Evolutionary conservation across 2,113 vertebrate genomes (phyloP), one percentile per base, ranked within the genome.

Genomic region (Oncorhynchus gorbuscha): DNA sequence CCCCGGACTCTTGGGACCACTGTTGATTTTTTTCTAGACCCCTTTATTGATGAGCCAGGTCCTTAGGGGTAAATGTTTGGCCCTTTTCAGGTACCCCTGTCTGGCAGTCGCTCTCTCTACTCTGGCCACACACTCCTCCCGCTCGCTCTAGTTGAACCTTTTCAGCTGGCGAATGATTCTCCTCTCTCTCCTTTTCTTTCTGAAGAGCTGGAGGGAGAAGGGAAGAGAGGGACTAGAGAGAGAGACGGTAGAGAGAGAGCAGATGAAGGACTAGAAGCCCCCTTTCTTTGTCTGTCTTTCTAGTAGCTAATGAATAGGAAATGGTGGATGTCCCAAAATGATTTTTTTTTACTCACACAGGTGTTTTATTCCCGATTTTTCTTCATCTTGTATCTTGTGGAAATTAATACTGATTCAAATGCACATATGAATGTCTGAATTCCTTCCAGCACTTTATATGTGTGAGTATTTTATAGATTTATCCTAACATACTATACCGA

Each of bases 1-100:
- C 91, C 87, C 86, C 69, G 85, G 73, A 86, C 92, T 91, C 91
- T 90, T 62, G 67, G 88, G 77, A 88, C 88, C 88, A 75, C 90
- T 92, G 89, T 90, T 89, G 87, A 77, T 83, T 84, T 84, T 84
- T 70, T 30, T 18, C 51, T 18, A 55, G 18, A 14, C 55, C 72
- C 72, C 45, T 61, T 88, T 89, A 92, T 88, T 79, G 86, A 84
- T 45, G 71, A 69, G 76, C 79, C 72, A 65, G n/a, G 69, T 77
- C 83, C 80, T 81, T 79, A 77, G 82, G 75, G 66, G 85, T 91
- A 93, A 93, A 94, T 87, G 93, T 92, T 92, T 92, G 89, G 84
- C 91, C 92, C 92, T 92, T 92, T 91, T 92, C 90, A 93, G 92
- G 91, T 92, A 86, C 90, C 28, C 76, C 89, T 18, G 51, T 90